Base-by-base conservation (phyloP, 1,140 invertebrate genomes). In the Bemisia tabaci region DNA sequence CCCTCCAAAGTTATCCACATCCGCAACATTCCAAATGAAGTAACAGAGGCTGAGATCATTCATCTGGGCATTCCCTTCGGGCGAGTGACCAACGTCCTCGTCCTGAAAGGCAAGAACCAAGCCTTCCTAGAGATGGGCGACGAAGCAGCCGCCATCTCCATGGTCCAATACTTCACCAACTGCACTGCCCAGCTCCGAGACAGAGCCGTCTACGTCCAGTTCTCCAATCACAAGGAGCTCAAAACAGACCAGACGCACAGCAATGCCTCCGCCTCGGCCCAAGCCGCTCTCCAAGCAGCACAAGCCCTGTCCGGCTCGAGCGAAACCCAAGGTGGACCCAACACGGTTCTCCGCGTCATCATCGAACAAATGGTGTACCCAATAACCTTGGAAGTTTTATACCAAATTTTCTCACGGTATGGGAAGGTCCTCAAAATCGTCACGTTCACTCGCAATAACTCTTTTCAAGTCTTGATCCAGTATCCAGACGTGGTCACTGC, bases 361-460 rank as follows among this genome's bases (percentile, higher is more conserved):
- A 88, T 98, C 71, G 96, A 99, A 78, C 94, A 98, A 79, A 92
- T 98, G 87, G 83, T 99, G 67, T 99, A 98, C 78, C 95, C 95
- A 17, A 95, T 99, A 69, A 94, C 94, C 39, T 85, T 99, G 72
- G 96, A 99, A 76, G 91, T 97, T 63, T 85, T 99, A 67, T 90
- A 97, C 82, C 87, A 96, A 85, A 95, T 98, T 75, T 99, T 99
- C 83, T 93, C 94, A 72, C 88, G 95, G 70, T 96, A 93, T 77
- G 97, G 97, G 71, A 97, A 97, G 81, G 94, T 99, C 73, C 83
- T 97, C 71, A 97, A 98, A 81, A 98, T 99, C 73, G 96, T 99
- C 75, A 99, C 96, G 70, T 99, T 99, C 82, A 98, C 93, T 72
- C 99, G 99, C 84, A 98, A 98, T 79, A 95, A 94, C 83, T 94